Conservation (phyloP, 2,888 invertebrate species). For the Tigriopus californicus region DNA sequence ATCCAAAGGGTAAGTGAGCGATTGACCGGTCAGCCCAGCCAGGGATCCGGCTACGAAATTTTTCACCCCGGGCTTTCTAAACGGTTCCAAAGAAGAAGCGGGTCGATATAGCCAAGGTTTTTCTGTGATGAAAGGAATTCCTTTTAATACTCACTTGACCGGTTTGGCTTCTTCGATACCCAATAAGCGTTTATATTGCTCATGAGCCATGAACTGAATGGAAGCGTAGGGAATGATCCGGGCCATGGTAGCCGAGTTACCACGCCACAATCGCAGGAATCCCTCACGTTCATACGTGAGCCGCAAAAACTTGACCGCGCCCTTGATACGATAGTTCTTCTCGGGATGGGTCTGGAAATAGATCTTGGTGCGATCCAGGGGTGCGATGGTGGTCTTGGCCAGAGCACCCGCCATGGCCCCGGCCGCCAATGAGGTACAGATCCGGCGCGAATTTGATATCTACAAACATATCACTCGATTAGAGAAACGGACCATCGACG, state of each 20-base stretch:
- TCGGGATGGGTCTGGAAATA: conserved; percentile 11
- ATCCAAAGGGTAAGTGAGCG: conserved; percentile 87
- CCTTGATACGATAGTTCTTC: conserved; percentile 8
- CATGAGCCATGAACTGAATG: conserved; percentile 91
- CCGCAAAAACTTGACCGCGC: conserved; percentile 1
- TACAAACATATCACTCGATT: too few relatives aligned
- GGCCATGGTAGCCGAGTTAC: conserved; percentile 96
- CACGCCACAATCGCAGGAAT: conserved; percentile 70
- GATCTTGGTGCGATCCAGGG: conserved; percentile 43
- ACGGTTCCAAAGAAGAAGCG: too few relatives aligned
- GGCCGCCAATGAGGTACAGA: conserved; percentile 62
- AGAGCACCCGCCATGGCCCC: conserved; percentile 86
- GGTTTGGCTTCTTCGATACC: conserved; percentile 29
- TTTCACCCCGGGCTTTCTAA: background rate
- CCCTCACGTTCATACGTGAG: conserved; percentile 48
- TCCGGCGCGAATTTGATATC: background rate
- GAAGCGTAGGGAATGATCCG: conserved; percentile 92
- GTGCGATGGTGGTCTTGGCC: conserved; percentile 91
- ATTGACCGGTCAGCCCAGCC: conserved; percentile 87
- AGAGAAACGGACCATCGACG: too few relatives aligned
- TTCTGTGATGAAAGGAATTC: too few relatives aligned
- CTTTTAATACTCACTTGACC: background rate
- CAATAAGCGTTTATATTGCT: conserved; percentile 77
- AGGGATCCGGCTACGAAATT: conserved; percentile 77
- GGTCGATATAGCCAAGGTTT: too few relatives aligned